phyloP scores from a whole-genome alignment of 2,113 vertebrate species.

The Ginglymostoma cirratum region DNA sequence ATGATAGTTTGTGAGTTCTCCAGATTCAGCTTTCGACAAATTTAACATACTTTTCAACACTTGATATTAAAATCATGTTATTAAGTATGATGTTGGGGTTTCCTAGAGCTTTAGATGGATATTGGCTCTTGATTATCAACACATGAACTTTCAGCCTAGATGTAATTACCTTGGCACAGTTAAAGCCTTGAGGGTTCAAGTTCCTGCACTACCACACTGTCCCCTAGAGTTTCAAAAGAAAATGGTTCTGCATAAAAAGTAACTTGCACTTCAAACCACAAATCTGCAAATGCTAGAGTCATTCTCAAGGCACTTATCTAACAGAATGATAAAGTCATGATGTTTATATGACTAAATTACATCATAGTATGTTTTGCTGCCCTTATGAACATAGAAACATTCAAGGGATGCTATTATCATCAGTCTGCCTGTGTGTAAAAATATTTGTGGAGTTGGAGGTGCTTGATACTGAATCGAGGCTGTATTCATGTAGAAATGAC shows the following conservation, averaged over 20 bases:
- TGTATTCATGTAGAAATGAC: not conserved
- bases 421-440: not conserved
- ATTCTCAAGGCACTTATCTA: not conserved
- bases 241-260: not conserved
- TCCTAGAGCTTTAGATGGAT: slow-evolving; percentile 1
- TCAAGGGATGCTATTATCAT: not conserved
- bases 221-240: slow-evolving; percentile 27
- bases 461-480: not conserved
- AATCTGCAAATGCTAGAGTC: not conserved
- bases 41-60: slow-evolving; percentile 25
- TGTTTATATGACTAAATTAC: not conserved
- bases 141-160: slow-evolving; percentile 12
- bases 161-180: not conserved
- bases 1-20: not conserved
- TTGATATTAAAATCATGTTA: slow-evolving; percentile 32
- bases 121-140: slow-evolving; percentile 33
- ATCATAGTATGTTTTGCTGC: not conserved
- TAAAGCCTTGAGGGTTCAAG: not conserved
- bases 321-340: not conserved
- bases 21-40: slow-evolving; percentile 8
- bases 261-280: not conserved
- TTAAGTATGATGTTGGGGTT: slow-evolving; percentile 28
- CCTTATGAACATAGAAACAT: not conserved
- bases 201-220: not conserved
- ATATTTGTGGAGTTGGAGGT: not conserved